Conservation (phyloP, 1,140 invertebrate species). For the Yoshiicerus persimilis region DNA sequence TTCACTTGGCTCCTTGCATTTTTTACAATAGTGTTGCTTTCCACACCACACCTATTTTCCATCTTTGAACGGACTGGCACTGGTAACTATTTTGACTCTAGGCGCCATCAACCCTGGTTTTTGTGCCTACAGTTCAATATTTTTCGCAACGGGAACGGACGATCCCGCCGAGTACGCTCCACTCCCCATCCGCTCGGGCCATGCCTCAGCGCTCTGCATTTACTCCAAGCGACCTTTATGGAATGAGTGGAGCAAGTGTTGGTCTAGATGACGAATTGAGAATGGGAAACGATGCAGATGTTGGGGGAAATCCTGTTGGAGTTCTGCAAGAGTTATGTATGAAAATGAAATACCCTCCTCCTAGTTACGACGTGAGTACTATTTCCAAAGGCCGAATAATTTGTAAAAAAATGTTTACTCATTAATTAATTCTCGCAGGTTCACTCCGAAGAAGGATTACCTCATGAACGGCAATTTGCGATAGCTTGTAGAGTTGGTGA, state of each 20-base stretch:
- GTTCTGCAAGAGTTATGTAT: slow-evolving; percentile 95
- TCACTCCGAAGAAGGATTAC: slow-evolving; percentile 78
- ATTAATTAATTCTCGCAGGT: slow-evolving; percentile 32
- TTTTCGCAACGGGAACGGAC: slow-evolving; percentile 79
- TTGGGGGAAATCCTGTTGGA: slow-evolving; percentile 76
- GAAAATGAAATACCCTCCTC: slow-evolving; percentile 90
- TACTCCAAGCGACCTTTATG: slow-evolving; percentile 23
- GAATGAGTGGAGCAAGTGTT: background rate
- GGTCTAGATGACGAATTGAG: background rate
- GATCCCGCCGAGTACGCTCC: no score
- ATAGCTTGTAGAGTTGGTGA: slow-evolving; percentile 86
- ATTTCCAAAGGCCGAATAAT: background rate
- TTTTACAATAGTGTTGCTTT: no score
- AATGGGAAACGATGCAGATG: slow-evolving; percentile 30
- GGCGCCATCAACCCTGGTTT: no score
- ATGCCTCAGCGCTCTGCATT: slow-evolving; percentile 70
- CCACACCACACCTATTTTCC: no score
- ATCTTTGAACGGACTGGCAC: no score
- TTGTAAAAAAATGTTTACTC: background rate
- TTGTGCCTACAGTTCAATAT: background rate
- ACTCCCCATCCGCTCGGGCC: no score
- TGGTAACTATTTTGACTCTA: no score
- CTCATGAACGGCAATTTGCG: slow-evolving; percentile 89
- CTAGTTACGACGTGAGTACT: slow-evolving; percentile 78
- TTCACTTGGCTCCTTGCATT: no score